phyloP scores from a whole-genome alignment of 2,797 vertebrate genomes.

The Pseudomugil gertrudae region DNA sequence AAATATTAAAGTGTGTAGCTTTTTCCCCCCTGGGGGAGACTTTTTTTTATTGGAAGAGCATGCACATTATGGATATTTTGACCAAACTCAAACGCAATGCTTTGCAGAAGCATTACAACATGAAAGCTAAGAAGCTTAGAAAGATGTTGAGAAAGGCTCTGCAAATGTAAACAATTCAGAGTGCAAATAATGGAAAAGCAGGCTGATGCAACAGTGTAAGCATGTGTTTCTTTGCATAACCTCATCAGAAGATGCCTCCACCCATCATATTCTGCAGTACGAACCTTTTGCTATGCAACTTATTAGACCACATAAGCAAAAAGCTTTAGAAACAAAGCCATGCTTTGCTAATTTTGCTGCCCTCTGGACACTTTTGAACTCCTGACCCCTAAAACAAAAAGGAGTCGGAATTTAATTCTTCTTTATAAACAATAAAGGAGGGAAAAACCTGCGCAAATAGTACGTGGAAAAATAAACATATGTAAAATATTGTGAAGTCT shows the following conservation, averaged over 20 bases:
- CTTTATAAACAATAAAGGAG: neutral
- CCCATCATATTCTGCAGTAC: conserved; percentile 8
- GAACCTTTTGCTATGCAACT: conserved; percentile 25
- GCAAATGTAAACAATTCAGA: conserved; percentile 4
- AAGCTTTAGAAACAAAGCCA: neutral
- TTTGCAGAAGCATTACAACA: neutral
- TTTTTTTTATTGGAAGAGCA: too few relatives aligned
- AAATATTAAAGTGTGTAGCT: too few relatives aligned
- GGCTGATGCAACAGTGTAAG: conserved; percentile 6
- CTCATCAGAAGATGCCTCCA: conserved; percentile 4
- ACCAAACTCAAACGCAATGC: neutral
- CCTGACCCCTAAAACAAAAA: neutral
- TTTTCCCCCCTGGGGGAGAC: too few relatives aligned
- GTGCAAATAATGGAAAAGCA: conserved; percentile 1
- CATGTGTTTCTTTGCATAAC: conserved; percentile 15
- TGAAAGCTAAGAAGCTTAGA: neutral
- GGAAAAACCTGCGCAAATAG: neutral
- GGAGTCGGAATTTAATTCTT: neutral
- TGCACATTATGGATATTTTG: neutral
- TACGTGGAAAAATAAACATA: neutral
- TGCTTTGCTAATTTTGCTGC: conserved; percentile 1
- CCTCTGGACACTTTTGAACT: neutral
- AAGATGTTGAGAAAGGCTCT: conserved; percentile 9
- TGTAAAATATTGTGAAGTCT: neutral
- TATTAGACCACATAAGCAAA: conserved; percentile 15